Evolutionary conservation across 1,140 invertebrate species (phyloP), one percentile per base, ranked within the genome.

Genomic region (Scylla paramamosain): DNA sequence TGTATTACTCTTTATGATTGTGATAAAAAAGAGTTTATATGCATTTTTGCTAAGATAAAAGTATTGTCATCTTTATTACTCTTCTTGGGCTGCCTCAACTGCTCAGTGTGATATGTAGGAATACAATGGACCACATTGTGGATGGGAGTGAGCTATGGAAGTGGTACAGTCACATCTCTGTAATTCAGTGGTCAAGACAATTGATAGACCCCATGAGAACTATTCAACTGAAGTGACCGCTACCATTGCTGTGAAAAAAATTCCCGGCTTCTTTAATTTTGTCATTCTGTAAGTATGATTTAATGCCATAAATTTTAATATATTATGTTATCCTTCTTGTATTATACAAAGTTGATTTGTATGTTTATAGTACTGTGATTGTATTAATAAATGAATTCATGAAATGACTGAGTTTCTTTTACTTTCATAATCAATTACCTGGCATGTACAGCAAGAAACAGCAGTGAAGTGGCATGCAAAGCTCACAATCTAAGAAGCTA

Each of bases 341-440:
- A 95, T 95, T 77, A 95, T 95, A 95, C 52, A 67, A 94, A 84
- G 77, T 89, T 94, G 93, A 94, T 94, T 94, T 94, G 94, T 95
- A 95, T 95, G 94, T 95, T 95, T 95, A 95, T 95, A 95, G 94
- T 95, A 45, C 94, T 95, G 94, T 95, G 94, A 95, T 95, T 90
- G 90, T 95, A 95, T 95, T 84, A 95, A 92, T 95, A 95, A 95
- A 95, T 92, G 46, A 52, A 92, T 20, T 94, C 89, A 92, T 82
- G 59, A 94, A 59, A 88, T 77, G 86, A n/a, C 4, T 20, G 45
- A 39, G 10, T 86, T 84, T 93, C 29, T 16, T 59, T 14, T 12
- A 59, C 52, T 20, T 59, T 12, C 52, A 59, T 4, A 39, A 39
- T 39, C 39, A 39, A 39, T 39, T 39, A 39, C 39, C 39, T 39